Evolutionary conservation across 1,140 invertebrate genomes (phyloP).

Genomic region (Harpegnathos saltator): DNA sequence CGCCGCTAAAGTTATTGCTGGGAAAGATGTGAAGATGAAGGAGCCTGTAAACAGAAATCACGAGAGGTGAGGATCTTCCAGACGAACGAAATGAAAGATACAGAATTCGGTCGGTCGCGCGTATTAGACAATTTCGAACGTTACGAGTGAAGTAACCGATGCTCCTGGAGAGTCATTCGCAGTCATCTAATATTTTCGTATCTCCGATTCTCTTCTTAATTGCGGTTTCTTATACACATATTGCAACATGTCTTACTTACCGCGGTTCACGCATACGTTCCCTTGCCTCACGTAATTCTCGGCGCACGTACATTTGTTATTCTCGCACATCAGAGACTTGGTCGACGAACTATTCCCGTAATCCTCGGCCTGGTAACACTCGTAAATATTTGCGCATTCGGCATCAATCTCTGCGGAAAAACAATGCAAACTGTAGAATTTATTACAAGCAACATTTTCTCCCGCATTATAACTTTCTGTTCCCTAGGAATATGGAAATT

Average conservation of each 20-base stretch:
- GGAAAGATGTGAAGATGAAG: neutral
- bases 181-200: no score
- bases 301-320: constrained; percentile 47
- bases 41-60: constrained; percentile 36
- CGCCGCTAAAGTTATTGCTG: neutral
- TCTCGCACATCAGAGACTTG: constrained; percentile 28
- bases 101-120: no score
- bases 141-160: no score
- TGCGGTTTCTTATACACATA: no score
- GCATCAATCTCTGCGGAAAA: constrained; percentile 41
- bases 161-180: no score
- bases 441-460: neutral
- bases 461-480: no score
- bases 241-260: constrained; percentile 25
- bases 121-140: no score
- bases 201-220: no score
- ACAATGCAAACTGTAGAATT: neutral
- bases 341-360: neutral
- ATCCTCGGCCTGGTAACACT: constrained; percentile 63
- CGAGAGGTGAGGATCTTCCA: neutral
- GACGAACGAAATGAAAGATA: neutral
- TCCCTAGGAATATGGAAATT: no score
- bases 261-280: constrained; percentile 45
- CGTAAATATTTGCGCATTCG: constrained; percentile 37
- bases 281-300: neutral